phyloP scores from a whole-genome alignment of 2,888 invertebrate genomes.

The Lamproptera curius region DNA sequence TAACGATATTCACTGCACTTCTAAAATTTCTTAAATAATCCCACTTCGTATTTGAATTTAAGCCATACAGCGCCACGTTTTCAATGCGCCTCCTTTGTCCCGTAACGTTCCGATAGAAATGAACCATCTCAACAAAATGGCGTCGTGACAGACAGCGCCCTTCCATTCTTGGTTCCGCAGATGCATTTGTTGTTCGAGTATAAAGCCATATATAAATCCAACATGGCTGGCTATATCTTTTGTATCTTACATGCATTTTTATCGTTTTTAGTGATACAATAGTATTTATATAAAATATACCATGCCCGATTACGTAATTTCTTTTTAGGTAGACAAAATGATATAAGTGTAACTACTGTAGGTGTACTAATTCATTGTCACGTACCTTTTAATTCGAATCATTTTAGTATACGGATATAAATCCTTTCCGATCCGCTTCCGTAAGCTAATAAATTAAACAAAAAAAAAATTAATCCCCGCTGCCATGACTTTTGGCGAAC shows the following conservation, averaged over 20 bases:
- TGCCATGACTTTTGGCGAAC: background rate
- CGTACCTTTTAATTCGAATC: constrained; percentile 56
- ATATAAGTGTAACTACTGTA: constrained; percentile 3
- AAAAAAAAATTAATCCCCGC: constrained; percentile 25
- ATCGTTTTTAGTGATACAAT: no score
- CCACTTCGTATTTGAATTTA: background rate
- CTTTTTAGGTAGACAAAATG: no score
- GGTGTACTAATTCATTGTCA: constrained; percentile 22
- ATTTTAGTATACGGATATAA: constrained; percentile 40
- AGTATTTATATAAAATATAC: no score
- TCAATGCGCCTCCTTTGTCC: constrained; percentile 31
- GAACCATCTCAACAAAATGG: constrained; percentile 44
- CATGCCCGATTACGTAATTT: no score
- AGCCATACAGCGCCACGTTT: constrained; percentile 28
- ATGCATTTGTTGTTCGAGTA: no score
- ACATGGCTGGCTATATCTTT: no score
- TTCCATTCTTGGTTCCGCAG: background rate
- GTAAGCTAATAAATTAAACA: constrained; percentile 47
- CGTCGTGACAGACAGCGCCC: constrained; percentile 28
- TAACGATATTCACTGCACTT: constrained; percentile 7
- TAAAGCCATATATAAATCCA: no score
- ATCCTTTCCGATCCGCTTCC: constrained; percentile 44
- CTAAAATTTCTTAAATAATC: background rate
- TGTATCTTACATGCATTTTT: no score
- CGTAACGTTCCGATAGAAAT: constrained; percentile 30